phyloP scores from a whole-genome alignment of 2,113 vertebrate genomes.

The Oceanodroma tethys region DNA sequence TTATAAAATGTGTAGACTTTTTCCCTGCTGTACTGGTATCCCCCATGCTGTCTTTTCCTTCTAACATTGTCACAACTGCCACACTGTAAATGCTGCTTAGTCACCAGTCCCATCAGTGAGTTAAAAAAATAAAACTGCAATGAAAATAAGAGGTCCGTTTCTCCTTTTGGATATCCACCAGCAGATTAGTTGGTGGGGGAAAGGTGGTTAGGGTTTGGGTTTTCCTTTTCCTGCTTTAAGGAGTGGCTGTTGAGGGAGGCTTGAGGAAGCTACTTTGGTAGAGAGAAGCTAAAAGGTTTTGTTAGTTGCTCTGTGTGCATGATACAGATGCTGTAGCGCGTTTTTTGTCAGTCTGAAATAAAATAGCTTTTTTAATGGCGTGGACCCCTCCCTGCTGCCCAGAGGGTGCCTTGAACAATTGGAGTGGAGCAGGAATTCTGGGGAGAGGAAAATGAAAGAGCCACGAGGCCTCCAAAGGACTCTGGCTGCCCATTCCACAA shows the following conservation, averaged over 20 bases:
- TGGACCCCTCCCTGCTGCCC: background rate
- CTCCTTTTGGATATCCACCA: background rate
- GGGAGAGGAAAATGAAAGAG: background rate
- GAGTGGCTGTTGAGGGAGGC: background rate
- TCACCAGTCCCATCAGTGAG: background rate
- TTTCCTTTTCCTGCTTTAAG: background rate
- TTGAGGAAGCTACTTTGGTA: background rate
- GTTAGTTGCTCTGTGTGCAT: background rate
- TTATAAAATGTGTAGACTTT: background rate
- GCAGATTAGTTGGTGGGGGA: background rate
- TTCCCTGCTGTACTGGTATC: background rate
- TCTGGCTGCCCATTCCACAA: background rate
- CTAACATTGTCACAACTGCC: background rate
- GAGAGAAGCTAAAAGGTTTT: background rate
- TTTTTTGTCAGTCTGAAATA: conserved; percentile 1
- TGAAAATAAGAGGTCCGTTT: background rate
- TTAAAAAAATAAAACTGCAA: background rate
- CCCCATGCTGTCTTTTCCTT: background rate
- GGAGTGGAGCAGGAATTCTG: background rate
- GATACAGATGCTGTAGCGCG: rapidly evolving
- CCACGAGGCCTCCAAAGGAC: background rate
- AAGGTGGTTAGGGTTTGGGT: background rate
- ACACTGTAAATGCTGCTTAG: background rate
- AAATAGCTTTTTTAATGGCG: background rate
- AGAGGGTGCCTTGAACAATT: background rate